A percentile compares a stretch with the other conserved stretches of the same genome.
Conservation (phyloP, 2,888 invertebrate genomes). For the Drosophila anomalata region DNA sequence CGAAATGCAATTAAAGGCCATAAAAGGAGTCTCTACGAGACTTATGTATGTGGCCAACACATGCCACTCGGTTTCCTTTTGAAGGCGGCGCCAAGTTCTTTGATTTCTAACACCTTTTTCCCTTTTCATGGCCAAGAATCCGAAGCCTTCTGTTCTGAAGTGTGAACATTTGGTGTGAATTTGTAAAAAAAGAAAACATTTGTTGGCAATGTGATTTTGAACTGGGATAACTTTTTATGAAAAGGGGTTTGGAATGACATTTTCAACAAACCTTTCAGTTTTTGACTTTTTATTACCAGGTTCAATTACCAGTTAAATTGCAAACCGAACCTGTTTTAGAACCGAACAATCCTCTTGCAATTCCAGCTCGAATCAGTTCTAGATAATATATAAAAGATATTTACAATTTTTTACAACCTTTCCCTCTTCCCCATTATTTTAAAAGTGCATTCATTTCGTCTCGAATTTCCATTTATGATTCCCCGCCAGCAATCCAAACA, state of each 20-base stretch:
- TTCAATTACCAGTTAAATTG: background rate
- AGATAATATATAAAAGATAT: background rate
- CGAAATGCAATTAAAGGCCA: slow-evolving; percentile 71
- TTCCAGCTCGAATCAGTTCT: too few species aligned
- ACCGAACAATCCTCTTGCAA: background rate
- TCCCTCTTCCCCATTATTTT: background rate
- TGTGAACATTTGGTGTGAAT: slow-evolving; percentile 71
- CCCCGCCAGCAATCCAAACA: slow-evolving; percentile 1
- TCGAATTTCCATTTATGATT: slow-evolving; percentile 13
- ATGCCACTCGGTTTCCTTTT: slow-evolving; percentile 15
- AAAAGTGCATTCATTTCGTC: slow-evolving; percentile 24
- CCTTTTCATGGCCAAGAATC: slow-evolving; percentile 2
- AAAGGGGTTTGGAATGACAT: background rate
- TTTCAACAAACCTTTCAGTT: too few species aligned
- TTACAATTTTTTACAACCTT: background rate
- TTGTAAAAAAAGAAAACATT: slow-evolving; percentile 46
- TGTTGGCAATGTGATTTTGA: slow-evolving; percentile 29
- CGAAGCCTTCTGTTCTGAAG: slow-evolving; percentile 36
- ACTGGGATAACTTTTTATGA: slow-evolving; percentile 4
- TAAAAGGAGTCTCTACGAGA: slow-evolving; percentile 52
- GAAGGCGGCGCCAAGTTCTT: slow-evolving; percentile 62
- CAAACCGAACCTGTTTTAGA: background rate
- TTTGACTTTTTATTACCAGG: too few species aligned
- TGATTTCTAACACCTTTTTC: slow-evolving; percentile 64
- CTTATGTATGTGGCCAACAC: slow-evolving; percentile 39